Base-by-base conservation (phyloP, 2,797 vertebrate species). In the Jordanella pulchra region DNA sequence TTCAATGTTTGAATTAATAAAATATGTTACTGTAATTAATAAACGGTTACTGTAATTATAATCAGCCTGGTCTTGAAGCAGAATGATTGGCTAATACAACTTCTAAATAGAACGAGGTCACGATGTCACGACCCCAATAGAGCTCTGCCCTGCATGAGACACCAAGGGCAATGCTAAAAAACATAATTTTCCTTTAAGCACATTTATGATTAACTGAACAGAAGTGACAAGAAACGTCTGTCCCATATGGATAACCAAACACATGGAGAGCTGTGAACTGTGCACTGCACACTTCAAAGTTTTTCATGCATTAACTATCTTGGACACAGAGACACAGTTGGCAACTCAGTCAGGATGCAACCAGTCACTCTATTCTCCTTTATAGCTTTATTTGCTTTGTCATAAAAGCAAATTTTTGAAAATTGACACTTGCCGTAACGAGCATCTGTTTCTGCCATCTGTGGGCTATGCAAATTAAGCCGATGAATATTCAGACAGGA, bases 401-500 rank as follows among this genome's bases (percentile, higher is more conserved):
- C 90, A 87, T 90, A 80, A 89, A 91, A 86, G 90, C 90, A 93
- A 89, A 92, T 93, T 89, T 89, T 91, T 75, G 80, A 93, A 93
- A 93, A 87, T 72, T 90, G 91, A 92, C 91, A 86, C 89, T 90
- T 86, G 82, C 91, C 72, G 65, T 90, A 91, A 94, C 85, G 82
- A 91, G 89, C 91, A 91, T 91, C 94, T 95, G 95, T 90, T 91
- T 82, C 78, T 39, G 25, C 93, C 94, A 94, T 95, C 92, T 93
- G 95, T 69, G 77, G 71, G 76, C 67, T 84, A 93, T 90, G 92
- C 92, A 95, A 94, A 95, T 91, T 54, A 88, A 80, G 78, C 84
- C 76, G 70, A 94, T 95, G 94, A 95, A 95, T 95, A 95, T 93
- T 93, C 92, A 87, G 91, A 87, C 79, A 82, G 90, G 85, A 92